Base-by-base conservation (phyloP, 2,797 vertebrate genomes). In the Melanotaenia maccullochi region DNA sequence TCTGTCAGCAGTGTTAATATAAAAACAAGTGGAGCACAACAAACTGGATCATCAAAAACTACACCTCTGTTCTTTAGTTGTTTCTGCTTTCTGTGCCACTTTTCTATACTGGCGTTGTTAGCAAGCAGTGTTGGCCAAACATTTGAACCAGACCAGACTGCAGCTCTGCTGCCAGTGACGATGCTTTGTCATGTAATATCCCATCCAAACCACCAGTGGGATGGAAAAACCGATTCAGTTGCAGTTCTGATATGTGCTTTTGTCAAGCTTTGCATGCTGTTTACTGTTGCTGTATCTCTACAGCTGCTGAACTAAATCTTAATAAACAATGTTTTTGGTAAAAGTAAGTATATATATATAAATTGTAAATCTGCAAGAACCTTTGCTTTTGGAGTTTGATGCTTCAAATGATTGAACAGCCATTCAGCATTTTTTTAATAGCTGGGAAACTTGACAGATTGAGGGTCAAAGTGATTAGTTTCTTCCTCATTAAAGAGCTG, bases 391-490 rank as follows among this genome's bases (percentile, higher is more conserved):
- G 35, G 68, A 1, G 51, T 70, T 33, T 60, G 40, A 65, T 61
- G 40, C 56, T 56, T 44, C 51, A 18, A 38, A 60, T 60, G 62
- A 67, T 62, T 20, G 36, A 85, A 38, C 56, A 44, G 69, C 12
- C 14, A 42, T 75, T 69, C 16, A 30, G 35, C 13, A 44, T 76
- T 73, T 68, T 71, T 64, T 60, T 28, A 28, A 28, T 36, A 67
- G 63, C 47, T 16, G 47, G 24, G 40, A 42, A 57, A 68, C 71
- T 76, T 75, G 79, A 78, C 70, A 75, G 65, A 71, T 18, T 42
- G 63, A 68, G 66, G 83, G 81, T 90, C 87, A 88, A 68, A 78
- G 80, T 81, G 82, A 87, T 90, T 79, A 82, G 73, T 74, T 65
- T 70, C 79, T 77, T 57, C 69, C 84, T 86, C 82, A 78, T 87